Evolutionary conservation across 2,888 invertebrate species (phyloP).

Genomic region (Tenthredo amoena): DNA sequence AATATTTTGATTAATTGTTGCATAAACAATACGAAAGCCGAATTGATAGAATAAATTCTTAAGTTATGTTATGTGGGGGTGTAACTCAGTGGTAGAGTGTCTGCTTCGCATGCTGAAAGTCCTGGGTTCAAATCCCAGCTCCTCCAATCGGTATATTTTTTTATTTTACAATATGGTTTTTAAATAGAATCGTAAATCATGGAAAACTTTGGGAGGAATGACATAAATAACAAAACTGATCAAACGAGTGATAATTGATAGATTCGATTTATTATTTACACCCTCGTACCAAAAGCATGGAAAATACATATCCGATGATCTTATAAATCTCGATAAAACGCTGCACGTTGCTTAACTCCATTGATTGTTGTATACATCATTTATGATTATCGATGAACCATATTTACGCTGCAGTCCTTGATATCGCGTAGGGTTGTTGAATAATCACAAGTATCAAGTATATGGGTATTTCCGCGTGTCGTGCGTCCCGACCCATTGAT

Average conservation of each 20-base stretch:
- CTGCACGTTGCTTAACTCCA: background rate
- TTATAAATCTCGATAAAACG: background rate
- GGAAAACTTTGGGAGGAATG: background rate
- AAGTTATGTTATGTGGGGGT: constrained; percentile 67
- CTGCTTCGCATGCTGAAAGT: constrained; percentile 78
- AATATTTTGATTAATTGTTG: background rate
- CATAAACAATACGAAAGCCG: background rate
- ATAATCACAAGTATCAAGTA: background rate
- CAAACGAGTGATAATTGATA: background rate
- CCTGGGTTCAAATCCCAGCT: constrained; percentile 78
- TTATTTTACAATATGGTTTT: background rate
- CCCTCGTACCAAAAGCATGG: background rate
- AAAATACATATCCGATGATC: background rate
- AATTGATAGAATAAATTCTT: background rate
- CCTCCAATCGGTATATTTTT: constrained; percentile 65
- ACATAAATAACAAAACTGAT: background rate
- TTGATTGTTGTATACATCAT: background rate
- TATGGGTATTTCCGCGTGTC: constrained; percentile 57
- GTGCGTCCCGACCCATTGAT: constrained; percentile 84
- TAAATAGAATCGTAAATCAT: background rate
- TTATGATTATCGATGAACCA: background rate
- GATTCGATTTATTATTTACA: background rate
- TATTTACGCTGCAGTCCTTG: background rate
- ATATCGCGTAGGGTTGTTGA: background rate
- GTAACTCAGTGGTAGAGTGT: constrained; percentile 78